These are phyloP conservation scores for Spilogale gracilis DNA, from an alignment of 2,113 vertebrate genomes.

Conservation along the genomic window DNA sequence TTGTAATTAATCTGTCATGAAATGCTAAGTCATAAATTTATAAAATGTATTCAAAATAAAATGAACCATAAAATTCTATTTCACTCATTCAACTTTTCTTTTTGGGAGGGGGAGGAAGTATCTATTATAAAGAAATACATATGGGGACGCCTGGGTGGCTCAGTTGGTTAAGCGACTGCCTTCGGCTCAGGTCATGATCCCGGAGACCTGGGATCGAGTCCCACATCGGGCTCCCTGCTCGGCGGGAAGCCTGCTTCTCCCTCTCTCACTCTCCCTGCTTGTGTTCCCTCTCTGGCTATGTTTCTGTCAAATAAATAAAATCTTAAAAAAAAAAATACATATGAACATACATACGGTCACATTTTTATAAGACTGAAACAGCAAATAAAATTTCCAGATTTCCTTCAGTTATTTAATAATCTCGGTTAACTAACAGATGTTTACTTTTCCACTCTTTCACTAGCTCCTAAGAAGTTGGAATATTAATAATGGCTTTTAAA, in stretches of 20 bases:
- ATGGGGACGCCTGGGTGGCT: too few relatives aligned
- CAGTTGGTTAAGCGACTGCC: too few relatives aligned
- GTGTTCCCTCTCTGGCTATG: too few relatives aligned
- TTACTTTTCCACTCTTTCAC: not conserved
- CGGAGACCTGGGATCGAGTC: too few relatives aligned
- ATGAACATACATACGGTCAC: not conserved
- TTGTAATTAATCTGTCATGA: not conserved
- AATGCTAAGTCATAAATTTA: constrained; percentile 26
- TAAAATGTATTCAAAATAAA: constrained; percentile 3
- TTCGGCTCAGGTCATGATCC: too few relatives aligned
- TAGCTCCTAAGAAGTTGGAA: not conserved
- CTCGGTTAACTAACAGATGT: not conserved
- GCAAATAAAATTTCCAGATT: constrained; percentile 37
- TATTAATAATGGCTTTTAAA: not conserved
- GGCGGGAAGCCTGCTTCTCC: too few relatives aligned
- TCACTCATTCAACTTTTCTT: not conserved
- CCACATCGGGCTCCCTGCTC: too few relatives aligned
- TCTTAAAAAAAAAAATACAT: not conserved
- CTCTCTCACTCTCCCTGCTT: too few relatives aligned
- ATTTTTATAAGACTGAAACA: not conserved
- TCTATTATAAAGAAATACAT: not conserved
- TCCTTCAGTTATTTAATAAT: constrained; percentile 47
- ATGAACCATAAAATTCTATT: constrained; percentile 32
- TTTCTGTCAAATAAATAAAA: too few relatives aligned
- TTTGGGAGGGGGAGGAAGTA: rapidly evolving